Conservation (phyloP, 2,888 invertebrate genomes). For the Tupiocoris notatus region DNA sequence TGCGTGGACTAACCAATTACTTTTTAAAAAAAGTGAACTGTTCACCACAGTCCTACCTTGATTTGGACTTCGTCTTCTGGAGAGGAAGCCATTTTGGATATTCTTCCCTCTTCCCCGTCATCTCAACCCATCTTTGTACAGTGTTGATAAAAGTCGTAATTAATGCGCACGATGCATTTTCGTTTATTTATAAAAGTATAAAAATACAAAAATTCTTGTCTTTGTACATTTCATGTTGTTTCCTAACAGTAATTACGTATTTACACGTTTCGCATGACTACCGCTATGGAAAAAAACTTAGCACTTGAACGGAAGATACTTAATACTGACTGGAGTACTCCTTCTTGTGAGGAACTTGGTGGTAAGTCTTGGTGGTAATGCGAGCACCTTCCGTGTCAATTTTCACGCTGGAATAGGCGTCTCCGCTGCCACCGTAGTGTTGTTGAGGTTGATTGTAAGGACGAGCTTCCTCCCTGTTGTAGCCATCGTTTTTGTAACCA, state of each 20-base stretch:
- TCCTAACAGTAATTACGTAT: background rate
- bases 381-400: slow-evolving; percentile 43
- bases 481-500: background rate
- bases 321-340: background rate
- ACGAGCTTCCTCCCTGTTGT: background rate
- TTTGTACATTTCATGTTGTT: background rate
- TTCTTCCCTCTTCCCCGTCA: too few species aligned
- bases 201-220: background rate
- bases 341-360: slow-evolving; percentile 39
- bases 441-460: background rate
- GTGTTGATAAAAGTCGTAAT: background rate
- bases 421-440: slow-evolving; percentile 13
- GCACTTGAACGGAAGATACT: background rate
- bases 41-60: too few species aligned
- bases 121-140: too few species aligned
- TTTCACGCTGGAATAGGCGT: slow-evolving; percentile 41
- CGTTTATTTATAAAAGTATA: background rate
- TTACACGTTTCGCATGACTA: background rate
- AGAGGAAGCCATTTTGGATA: too few species aligned
- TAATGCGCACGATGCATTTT: background rate
- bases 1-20: too few species aligned
- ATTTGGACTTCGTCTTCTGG: too few species aligned
- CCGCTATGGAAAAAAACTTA: background rate
- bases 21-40: too few species aligned
- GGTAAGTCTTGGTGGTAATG: slow-evolving; percentile 40